Percentiles rank a stretch among this genome's conserved stretches.
These are phyloP conservation scores for Anthoscopus minutus DNA, from an alignment of 2,113 vertebrate species.

Conservation along the genomic window DNA sequence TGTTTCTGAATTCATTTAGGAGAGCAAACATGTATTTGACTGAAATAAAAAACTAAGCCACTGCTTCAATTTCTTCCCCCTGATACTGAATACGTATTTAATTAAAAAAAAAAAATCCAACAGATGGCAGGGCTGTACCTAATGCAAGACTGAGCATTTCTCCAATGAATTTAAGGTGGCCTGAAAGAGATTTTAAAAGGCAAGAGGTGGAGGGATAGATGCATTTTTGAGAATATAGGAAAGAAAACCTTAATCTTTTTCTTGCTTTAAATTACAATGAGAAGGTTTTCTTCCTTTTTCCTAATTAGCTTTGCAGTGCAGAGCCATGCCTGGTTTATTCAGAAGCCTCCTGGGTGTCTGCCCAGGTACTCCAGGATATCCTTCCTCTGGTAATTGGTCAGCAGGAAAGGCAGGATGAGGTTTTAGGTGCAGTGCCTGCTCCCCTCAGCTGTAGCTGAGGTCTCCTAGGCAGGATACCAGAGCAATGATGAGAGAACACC, in stretches of 20 bases:
- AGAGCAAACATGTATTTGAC: background rate
- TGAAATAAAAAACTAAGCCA: background rate
- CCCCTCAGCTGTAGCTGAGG: background rate
- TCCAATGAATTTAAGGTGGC: slow-evolving; percentile 9
- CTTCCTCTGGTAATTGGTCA: background rate
- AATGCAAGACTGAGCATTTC: background rate
- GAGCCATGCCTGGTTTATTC: background rate
- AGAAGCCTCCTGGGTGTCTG: background rate
- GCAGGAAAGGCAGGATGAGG: background rate
- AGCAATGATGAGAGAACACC: background rate
- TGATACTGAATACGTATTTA: background rate
- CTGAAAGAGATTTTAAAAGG: background rate
- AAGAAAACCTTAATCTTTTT: background rate
- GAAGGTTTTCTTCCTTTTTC: background rate
- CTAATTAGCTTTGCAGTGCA: background rate
- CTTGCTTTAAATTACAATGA: background rate
- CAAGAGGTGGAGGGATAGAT: background rate
- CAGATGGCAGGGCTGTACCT: slow-evolving; percentile 30
- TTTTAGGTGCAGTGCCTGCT: rapidly evolving
- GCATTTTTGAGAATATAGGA: background rate
- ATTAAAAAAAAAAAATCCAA: background rate
- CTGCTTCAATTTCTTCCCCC: background rate
- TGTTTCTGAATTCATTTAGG: background rate
- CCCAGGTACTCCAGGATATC: background rate
- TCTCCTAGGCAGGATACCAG: background rate